These are phyloP conservation scores for Cephalophus harveyi DNA, from an alignment of 2,113 vertebrate genomes.

Conservation along the genomic window DNA sequence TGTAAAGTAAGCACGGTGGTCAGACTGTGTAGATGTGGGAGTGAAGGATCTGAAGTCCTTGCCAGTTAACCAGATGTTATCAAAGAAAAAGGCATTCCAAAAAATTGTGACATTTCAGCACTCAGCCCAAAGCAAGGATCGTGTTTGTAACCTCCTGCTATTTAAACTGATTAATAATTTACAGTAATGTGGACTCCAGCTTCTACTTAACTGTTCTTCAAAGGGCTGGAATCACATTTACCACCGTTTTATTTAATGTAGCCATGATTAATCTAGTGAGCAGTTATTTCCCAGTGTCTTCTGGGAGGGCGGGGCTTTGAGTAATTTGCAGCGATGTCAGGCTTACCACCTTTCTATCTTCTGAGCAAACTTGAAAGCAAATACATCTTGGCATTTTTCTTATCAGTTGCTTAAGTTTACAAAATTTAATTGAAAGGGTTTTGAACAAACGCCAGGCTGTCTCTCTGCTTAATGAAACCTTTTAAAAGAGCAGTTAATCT, in stretches of 20 bases:
- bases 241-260: conserved; percentile 40
- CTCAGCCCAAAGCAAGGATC: conserved; percentile 42
- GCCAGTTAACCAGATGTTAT: conserved; percentile 4
- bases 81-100: not conserved
- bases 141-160: conserved; percentile 61
- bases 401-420: conserved; percentile 78
- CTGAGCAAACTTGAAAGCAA: conserved; percentile 58
- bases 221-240: conserved; percentile 54
- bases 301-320: conserved; percentile 18
- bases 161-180: conserved; percentile 60
- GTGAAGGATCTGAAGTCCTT: not conserved
- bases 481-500: conserved; percentile 81
- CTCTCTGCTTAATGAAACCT: conserved; percentile 84
- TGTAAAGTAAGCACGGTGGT: not conserved
- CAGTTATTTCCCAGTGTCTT: conserved; percentile 47
- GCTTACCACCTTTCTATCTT: conserved; percentile 4
- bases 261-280: conserved; percentile 58
- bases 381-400: conserved; percentile 60
- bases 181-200: conserved; percentile 59
- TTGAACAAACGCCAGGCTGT: conserved; percentile 83
- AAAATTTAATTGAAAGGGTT: conserved; percentile 82
- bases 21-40: not conserved
- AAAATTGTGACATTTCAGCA: conserved; percentile 11
- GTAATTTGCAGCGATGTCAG: not conserved
- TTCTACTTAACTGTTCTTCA: conserved; percentile 52